Conservation (phyloP, 2,113 vertebrate species). For the Trichechus manatus region DNA sequence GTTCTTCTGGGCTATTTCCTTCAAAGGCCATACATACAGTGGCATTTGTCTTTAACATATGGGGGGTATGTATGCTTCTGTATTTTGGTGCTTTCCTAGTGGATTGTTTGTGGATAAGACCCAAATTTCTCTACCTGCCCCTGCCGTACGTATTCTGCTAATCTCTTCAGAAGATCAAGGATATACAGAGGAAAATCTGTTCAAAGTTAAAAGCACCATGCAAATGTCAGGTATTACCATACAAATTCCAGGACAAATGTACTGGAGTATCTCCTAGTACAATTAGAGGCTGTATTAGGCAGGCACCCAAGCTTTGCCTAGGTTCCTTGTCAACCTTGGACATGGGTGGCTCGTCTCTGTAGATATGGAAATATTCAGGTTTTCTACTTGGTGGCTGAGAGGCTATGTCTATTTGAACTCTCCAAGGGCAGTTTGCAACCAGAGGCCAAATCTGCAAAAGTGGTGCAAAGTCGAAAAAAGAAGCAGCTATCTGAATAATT, state of each 20-base stretch:
- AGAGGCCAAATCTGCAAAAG: slow-evolving; percentile 16
- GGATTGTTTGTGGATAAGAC: slow-evolving; percentile 27
- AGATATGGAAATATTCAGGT: slow-evolving; percentile 19
- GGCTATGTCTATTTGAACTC: neutral
- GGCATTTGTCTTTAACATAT: neutral
- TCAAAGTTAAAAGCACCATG: slow-evolving; percentile 27
- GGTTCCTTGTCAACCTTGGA: neutral
- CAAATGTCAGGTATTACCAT: neutral
- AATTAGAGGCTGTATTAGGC: neutral
- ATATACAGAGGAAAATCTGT: slow-evolving; percentile 10
- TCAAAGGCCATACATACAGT: neutral
- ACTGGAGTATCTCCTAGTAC: neutral
- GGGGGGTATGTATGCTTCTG: neutral
- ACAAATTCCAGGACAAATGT: neutral
- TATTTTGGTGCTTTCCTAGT: slow-evolving; percentile 36
- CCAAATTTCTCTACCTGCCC: neutral
- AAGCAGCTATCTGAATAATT: slow-evolving; percentile 24
- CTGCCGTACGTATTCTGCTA: slow-evolving; percentile 13
- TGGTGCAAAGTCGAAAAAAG: slow-evolving; percentile 28
- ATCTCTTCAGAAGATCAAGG: slow-evolving; percentile 42
- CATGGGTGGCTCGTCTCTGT: neutral
- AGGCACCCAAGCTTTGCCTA: neutral
- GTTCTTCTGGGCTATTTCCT: slow-evolving; percentile 9
- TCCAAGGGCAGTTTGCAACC: neutral
- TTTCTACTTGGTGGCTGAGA: slow-evolving; percentile 43